Evolutionary conservation across 2,888 invertebrate genomes (phyloP), one percentile per base, ranked within the genome.

Genomic region (Lutraria lutraria): DNA sequence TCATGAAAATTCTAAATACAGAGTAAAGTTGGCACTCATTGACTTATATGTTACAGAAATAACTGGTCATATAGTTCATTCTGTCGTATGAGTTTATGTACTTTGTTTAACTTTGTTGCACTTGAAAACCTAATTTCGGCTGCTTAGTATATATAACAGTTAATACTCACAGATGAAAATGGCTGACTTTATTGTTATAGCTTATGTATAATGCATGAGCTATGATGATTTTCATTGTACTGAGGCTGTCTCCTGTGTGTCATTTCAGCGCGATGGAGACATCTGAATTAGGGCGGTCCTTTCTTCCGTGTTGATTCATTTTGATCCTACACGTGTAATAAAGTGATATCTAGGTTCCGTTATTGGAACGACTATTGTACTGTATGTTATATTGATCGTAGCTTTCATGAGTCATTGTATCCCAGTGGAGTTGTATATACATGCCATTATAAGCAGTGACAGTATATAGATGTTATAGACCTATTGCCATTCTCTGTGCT

Each of bases 221-320:
- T 25, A n/a, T 56, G 56, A 85, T 54, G 19, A 85, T 85, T 85
- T 43, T 53, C 53, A 31, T 29, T 79, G 53, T 25, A 79, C 19
- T 25, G 21, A 82, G 54, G 79, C 15, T 83, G 83, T 85, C 85
- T 85, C 79, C 31, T 13, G 31, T 72, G 85, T 79, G 85, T 52
- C 60, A 79, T 85, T 79, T 54, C n/a, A 31, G 21, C 52, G 25
- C 34, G 12, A 56, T 15, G 79, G 31, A 29, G 72, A 54, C 21
- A 8, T 53, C 31, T 54, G 63, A 34, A 31, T 19, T 31, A 19
- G 76, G 76, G 19, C 31, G 1, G 34, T 85, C 31, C 80, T 80
- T 85, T 85, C 79, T 56, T 60, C 56, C 16, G 85, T 85, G 79
- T 85, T 80, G 85, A 85, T 85, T 85, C 85, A 85, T 85, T 85